Conservation (phyloP, 2,113 vertebrate genomes). For the Plectropomus leopardus region DNA sequence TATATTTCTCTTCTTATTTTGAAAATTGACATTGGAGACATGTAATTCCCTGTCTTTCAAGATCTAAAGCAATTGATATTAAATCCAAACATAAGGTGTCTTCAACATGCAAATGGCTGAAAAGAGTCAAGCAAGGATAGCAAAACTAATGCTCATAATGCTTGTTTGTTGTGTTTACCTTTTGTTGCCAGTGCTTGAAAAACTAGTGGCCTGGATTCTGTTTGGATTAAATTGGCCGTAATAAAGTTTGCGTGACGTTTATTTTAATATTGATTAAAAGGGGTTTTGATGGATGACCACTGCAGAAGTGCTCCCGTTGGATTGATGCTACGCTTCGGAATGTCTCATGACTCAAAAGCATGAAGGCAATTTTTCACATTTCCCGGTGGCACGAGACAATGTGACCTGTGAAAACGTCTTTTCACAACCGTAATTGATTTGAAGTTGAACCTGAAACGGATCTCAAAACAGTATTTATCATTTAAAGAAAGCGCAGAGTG, state of each 20-base stretch:
- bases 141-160: constrained; percentile 22
- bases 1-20: background rate
- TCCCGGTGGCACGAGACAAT: constrained; percentile 5
- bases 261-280: constrained; percentile 64
- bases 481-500: constrained; percentile 28
- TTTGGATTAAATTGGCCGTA: constrained; percentile 60
- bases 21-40: background rate
- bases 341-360: constrained; percentile 31
- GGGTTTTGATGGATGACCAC: constrained; percentile 56
- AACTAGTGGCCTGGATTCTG: constrained; percentile 49
- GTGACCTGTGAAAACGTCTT: background rate
- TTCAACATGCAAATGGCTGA: background rate
- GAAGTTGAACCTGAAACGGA: constrained; percentile 23
- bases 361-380: constrained; percentile 10
- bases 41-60: background rate
- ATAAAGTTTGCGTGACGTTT: constrained; percentile 57
- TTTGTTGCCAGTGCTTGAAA: constrained; percentile 49
- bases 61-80: background rate
- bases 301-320: constrained; percentile 23
- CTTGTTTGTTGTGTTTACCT: constrained; percentile 34
- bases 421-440: constrained; percentile 35
- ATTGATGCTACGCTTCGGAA: constrained; percentile 43
- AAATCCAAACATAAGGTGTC: background rate
- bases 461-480: constrained; percentile 31
- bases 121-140: constrained; percentile 10